Conservation (phyloP, 2,797 vertebrate species). For the Enteromius fasciolatus region DNA sequence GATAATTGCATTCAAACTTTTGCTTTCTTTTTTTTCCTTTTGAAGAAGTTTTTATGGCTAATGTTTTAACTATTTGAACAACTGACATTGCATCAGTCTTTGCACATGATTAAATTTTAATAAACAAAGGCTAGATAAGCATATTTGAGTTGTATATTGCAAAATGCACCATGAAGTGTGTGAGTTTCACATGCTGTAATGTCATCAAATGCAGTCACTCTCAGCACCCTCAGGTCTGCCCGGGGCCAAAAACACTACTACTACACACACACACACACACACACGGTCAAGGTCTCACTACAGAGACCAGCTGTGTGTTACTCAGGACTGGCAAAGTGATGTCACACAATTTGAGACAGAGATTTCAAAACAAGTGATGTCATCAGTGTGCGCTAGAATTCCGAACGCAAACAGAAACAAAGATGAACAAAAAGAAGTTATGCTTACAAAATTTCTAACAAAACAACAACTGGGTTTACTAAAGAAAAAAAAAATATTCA, state of each 20-base stretch:
- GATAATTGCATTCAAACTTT: slow-evolving; percentile 20
- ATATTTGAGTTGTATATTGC: slow-evolving; percentile 30
- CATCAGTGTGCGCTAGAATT: slow-evolving; percentile 47
- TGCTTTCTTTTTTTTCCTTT: background rate
- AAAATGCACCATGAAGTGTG: slow-evolving; percentile 38
- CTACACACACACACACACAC: slow-evolving; percentile 5
- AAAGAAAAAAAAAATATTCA: background rate
- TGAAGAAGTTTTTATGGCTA: background rate
- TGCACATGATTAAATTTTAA: background rate
- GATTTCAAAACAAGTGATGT: slow-evolving; percentile 51
- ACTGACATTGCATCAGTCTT: slow-evolving; percentile 5
- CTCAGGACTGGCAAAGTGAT: slow-evolving; percentile 41
- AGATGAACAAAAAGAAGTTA: background rate
- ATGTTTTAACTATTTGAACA: slow-evolving; percentile 20
- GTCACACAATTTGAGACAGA: slow-evolving; percentile 49
- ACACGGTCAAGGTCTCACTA: slow-evolving; percentile 38
- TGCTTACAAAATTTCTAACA: no score
- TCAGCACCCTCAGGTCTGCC: slow-evolving; percentile 64
- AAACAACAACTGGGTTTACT: no score
- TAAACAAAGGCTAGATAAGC: slow-evolving; percentile 18
- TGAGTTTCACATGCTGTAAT: slow-evolving; percentile 54
- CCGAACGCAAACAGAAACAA: background rate
- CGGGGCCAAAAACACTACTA: slow-evolving; percentile 61
- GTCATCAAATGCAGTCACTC: slow-evolving; percentile 62
- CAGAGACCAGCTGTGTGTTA: slow-evolving; percentile 18